A percentile compares a stretch with the other conserved stretches of the same genome.
phyloP scores from a whole-genome alignment of 2,113 vertebrate species.

The Uropsilus gracilis region DNA sequence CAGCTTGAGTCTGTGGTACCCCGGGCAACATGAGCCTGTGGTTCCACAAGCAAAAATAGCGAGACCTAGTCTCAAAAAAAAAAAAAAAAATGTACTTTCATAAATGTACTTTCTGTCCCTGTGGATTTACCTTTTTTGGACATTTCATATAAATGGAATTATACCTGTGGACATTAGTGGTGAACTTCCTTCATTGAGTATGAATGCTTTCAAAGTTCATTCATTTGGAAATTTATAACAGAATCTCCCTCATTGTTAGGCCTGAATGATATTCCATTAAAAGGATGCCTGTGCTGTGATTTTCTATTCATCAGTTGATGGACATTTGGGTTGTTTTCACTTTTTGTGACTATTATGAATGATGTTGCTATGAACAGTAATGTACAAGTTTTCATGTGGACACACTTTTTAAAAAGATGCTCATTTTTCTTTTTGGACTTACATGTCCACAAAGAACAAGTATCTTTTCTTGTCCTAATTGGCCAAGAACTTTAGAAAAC shows the following conservation, averaged over 20 bases:
- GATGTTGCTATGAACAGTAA: neutral
- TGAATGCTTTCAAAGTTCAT: neutral
- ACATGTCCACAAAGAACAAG: neutral
- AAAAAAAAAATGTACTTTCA: too few species aligned
- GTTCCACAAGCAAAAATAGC: too few species aligned
- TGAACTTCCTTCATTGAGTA: neutral
- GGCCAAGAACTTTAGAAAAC: too few species aligned
- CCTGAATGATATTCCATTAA: neutral
- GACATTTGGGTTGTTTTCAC: neutral
- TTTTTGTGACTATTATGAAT: neutral
- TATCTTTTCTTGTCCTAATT: neutral
- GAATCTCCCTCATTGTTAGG: neutral
- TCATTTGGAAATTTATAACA: neutral
- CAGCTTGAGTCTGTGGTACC: too few species aligned
- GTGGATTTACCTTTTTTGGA: neutral
- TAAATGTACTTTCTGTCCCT: neutral
- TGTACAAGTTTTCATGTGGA: neutral
- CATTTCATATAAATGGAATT: neutral
- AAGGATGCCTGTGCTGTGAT: neutral
- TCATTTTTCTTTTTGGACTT: too few species aligned
- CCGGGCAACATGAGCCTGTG: too few species aligned
- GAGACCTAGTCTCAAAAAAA: too few species aligned
- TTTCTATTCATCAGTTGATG: neutral
- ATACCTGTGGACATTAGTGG: neutral
- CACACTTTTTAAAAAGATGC: too few species aligned